phyloP scores from a whole-genome alignment of 1,140 invertebrate genomes.

The Ctenoplectra terminalis region DNA sequence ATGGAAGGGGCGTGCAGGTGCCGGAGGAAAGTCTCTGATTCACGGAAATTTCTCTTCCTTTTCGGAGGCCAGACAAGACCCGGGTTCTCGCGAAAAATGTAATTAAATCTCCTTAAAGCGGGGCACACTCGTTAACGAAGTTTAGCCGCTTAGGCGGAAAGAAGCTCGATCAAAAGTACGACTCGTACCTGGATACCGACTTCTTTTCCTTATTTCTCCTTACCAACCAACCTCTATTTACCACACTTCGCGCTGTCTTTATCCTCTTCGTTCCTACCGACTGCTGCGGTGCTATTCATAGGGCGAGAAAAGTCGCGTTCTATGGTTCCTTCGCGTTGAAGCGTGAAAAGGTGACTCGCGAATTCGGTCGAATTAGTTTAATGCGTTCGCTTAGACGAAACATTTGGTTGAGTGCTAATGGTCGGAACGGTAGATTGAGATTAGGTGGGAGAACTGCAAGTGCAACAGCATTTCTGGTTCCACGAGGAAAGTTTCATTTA shows the following conservation, averaged over 20 bases:
- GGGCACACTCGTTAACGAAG: conserved; percentile 76
- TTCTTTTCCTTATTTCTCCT: background rate
- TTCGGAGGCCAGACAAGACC: conserved; percentile 44
- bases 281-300: background rate
- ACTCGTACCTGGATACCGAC: conserved; percentile 26
- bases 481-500: background rate
- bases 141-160: conserved; percentile 71
- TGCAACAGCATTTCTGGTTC: too few species aligned
- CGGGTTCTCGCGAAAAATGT: conserved; percentile 70
- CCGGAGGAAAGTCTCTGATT: conserved; percentile 47
- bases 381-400: background rate
- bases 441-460: background rate
- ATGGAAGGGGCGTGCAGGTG: background rate
- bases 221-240: background rate
- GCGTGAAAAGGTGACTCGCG: background rate
- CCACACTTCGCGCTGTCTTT: background rate
- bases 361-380: background rate
- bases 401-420: background rate
- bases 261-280: background rate
- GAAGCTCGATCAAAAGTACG: conserved; percentile 71
- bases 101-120: conserved; percentile 78
- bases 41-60: conserved; percentile 58
- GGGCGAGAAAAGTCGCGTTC: background rate
- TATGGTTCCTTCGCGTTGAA: background rate
- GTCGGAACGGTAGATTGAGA: background rate